Percentiles rank a stretch among this genome's conserved stretches.
These are phyloP conservation scores for Drosophila subpulchrella DNA, from an alignment of 1,140 invertebrate species.

Conservation along the genomic window DNA sequence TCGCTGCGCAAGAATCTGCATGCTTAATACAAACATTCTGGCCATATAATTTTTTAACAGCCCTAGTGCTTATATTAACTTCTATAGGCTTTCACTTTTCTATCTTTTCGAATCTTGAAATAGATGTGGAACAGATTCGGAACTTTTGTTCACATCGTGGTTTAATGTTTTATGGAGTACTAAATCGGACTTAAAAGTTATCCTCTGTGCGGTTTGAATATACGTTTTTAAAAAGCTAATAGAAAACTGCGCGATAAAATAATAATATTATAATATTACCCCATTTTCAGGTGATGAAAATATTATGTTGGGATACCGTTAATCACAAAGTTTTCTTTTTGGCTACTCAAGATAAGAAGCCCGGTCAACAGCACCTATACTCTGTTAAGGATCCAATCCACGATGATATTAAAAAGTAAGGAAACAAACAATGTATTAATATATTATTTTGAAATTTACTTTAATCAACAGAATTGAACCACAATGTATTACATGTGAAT, in stretches of 20 bases:
- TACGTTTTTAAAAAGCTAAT: no score
- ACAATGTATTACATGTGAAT: slow-evolving; percentile 92
- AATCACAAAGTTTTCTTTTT: slow-evolving; percentile 94
- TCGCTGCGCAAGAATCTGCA: no score
- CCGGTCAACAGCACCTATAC: slow-evolving; percentile 94
- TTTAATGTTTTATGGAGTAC: no score
- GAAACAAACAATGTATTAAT: background rate
- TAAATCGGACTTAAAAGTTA: no score
- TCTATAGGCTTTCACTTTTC: no score
- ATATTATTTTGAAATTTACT: slow-evolving; percentile 5
- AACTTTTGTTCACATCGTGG: no score
- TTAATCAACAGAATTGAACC: slow-evolving; percentile 86
- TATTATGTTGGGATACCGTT: slow-evolving; percentile 93
- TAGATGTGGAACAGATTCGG: no score
- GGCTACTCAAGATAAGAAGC: slow-evolving; percentile 91
- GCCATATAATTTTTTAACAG: no score
- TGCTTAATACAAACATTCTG: no score
- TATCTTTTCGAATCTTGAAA: no score
- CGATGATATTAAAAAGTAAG: slow-evolving; percentile 88
- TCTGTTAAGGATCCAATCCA: slow-evolving; percentile 90
- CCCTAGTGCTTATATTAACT: no score
- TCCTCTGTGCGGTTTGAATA: no score
- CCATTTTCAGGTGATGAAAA: slow-evolving; percentile 87
- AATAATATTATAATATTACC: background rate
- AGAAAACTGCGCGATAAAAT: background rate